Percentiles rank a stretch among this genome's conserved stretches.
Conservation (phyloP, 2,797 vertebrate species). For the Macropus fuliginosus region DNA sequence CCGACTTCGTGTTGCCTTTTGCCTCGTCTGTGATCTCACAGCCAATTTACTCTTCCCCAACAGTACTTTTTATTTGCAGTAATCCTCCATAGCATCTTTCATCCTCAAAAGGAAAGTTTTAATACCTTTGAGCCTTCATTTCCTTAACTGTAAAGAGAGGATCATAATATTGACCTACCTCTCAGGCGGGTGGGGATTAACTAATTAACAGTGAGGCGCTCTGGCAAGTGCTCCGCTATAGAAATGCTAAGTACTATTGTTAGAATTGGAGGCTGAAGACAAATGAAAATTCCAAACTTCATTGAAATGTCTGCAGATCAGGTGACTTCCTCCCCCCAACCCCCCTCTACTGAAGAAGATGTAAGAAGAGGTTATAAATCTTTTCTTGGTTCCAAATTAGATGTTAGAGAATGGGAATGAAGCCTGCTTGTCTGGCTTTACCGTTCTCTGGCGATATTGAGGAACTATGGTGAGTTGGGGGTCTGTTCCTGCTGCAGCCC, state of each 20-base stretch:
- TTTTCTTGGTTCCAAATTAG: constrained; percentile 45
- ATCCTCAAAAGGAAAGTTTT: constrained; percentile 58
- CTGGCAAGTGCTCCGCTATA: constrained; percentile 72
- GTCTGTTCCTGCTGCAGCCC: background rate
- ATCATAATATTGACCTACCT: constrained; percentile 78
- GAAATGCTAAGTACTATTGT: constrained; percentile 78
- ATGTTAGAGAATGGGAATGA: constrained; percentile 52
- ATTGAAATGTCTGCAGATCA: constrained; percentile 70
- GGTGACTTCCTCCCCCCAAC: constrained; percentile 25
- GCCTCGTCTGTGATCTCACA: constrained; percentile 59
- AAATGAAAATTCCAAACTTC: constrained; percentile 73
- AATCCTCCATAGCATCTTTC: constrained; percentile 54
- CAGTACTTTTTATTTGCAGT: constrained; percentile 61
- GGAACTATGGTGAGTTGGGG: background rate
- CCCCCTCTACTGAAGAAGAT: background rate
- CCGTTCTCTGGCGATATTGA: background rate
- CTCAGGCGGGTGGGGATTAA: constrained; percentile 69
- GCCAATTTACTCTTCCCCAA: constrained; percentile 59
- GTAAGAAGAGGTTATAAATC: constrained; percentile 55
- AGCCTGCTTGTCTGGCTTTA: constrained; percentile 33
- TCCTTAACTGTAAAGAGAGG: constrained; percentile 71
- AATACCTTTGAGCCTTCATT: constrained; percentile 74
- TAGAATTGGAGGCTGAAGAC: constrained; percentile 70
- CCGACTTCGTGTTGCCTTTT: constrained; percentile 36
- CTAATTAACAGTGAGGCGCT: constrained; percentile 76